Evolutionary conservation across 2,888 invertebrate genomes (phyloP).

Genomic region (Petrolisthes cinctipes): DNA sequence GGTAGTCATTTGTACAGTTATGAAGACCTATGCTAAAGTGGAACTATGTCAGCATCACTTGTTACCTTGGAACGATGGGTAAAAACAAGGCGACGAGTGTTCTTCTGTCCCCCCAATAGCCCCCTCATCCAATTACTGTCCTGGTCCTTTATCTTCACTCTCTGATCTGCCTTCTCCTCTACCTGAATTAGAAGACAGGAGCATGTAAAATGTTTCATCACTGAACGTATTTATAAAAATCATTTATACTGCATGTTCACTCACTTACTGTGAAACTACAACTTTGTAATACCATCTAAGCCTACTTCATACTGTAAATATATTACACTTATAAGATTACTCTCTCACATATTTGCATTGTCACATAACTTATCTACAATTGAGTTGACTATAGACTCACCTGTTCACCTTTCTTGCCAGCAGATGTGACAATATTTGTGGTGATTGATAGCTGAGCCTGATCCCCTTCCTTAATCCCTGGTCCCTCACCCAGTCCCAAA

Average conservation of each 20-base stretch:
- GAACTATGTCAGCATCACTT: no score
- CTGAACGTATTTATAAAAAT: no score
- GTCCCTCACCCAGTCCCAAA: conserved; percentile 31
- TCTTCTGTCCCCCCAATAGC: conserved; percentile 19
- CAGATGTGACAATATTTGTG: not conserved
- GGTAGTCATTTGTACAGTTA: no score
- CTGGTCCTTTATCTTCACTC: conserved; percentile 28
- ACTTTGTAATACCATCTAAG: no score
- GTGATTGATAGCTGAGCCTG: conserved; percentile 31
- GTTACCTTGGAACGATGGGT: conserved; percentile 4
- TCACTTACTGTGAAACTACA: no score
- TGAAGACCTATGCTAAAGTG: no score
- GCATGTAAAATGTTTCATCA: no score
- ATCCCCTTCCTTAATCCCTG: conserved; percentile 34
- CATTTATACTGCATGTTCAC: no score
- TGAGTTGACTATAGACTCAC: not conserved
- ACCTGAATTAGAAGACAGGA: not conserved
- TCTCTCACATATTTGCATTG: no score
- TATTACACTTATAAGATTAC: no score
- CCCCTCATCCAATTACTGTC: not conserved
- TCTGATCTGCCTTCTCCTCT: conserved; percentile 28
- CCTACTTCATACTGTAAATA: no score
- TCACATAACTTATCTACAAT: no score
- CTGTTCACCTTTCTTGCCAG: conserved; percentile 32
- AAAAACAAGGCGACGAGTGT: conserved; percentile 23